These are phyloP conservation scores for Acipenser transmontanus DNA, from an alignment of 2,797 vertebrate genomes.

Conservation along the genomic window DNA sequence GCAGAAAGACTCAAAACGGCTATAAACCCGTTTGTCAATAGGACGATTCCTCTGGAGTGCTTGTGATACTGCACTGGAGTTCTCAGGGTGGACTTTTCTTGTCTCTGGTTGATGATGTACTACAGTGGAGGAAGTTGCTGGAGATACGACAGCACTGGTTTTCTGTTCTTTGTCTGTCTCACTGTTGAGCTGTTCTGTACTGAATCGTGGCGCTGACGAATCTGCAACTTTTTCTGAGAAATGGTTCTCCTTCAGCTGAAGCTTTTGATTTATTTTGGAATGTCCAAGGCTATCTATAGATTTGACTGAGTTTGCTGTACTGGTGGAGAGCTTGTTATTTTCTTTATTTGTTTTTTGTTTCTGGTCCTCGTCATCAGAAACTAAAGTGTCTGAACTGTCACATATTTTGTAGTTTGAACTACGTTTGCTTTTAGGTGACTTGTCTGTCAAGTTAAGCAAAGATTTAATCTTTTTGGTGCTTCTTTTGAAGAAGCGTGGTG, in stretches of 20 bases:
- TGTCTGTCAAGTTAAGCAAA: constrained; percentile 77
- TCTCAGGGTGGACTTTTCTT: constrained; percentile 14
- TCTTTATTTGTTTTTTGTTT: constrained; percentile 43
- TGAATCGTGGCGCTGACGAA: constrained; percentile 73
- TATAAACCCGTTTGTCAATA: constrained; percentile 64
- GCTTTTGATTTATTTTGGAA: constrained; percentile 55
- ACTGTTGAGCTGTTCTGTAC: constrained; percentile 69
- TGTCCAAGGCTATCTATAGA: constrained; percentile 52
- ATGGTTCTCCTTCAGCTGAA: constrained; percentile 45
- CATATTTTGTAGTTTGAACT: constrained; percentile 60
- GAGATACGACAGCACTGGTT: constrained; percentile 9
- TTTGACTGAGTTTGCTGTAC: constrained; percentile 49
- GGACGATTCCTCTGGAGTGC: constrained; percentile 46
- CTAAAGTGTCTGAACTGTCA: constrained; percentile 75
- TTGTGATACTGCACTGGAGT: constrained; percentile 32
- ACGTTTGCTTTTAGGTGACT: constrained; percentile 56
- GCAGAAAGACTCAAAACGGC: constrained; percentile 77
- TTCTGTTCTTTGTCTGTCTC: constrained; percentile 40
- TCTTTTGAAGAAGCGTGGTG: constrained; percentile 73
- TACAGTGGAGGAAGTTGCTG: constrained; percentile 18
- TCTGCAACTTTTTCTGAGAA: constrained; percentile 48
- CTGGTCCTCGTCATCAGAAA: constrained; percentile 63
- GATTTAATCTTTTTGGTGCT: constrained; percentile 79
- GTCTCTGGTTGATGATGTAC: constrained; percentile 25
- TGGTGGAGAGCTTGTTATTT: constrained; percentile 38